Evolutionary conservation across 2,888 invertebrate species (phyloP).

Genomic region (Eupithecia subfuscata): DNA sequence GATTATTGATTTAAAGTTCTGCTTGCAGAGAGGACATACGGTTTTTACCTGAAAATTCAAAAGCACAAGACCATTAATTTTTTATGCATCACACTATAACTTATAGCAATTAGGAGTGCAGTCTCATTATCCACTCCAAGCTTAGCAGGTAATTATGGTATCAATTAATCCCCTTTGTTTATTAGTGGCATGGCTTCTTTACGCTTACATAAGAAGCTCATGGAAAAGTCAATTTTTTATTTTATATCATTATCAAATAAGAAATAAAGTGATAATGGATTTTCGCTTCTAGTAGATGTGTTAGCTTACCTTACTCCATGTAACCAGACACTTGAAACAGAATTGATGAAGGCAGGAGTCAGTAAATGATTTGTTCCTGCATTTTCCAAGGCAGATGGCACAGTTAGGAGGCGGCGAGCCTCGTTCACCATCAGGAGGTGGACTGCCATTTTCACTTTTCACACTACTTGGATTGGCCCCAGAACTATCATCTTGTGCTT

Average conservation of each 20-base stretch:
- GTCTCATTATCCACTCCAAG: neutral
- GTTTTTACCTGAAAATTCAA: conserved; percentile 88
- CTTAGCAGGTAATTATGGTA: neutral
- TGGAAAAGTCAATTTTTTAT: neutral
- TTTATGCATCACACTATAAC: neutral
- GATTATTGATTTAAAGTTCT: conserved; percentile 94
- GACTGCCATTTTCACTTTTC: conserved; percentile 80
- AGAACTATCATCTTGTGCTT: conserved; percentile 65
- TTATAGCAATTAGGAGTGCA: neutral
- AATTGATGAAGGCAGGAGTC: conserved; percentile 97
- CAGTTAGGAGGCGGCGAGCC: conserved; percentile 93
- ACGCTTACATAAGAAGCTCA: neutral
- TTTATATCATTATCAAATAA: neutral
- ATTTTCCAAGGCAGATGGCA: conserved; percentile 95
- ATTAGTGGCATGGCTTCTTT: neutral
- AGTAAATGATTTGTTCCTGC: conserved; percentile 95
- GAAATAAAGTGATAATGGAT: neutral
- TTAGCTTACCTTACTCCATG: conserved; percentile 93
- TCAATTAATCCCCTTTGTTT: neutral
- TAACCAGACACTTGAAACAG: conserved; percentile 95
- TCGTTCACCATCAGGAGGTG: conserved; percentile 65
- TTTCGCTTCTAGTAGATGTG: neutral
- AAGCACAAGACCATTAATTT: neutral
- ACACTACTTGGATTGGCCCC: conserved; percentile 75
- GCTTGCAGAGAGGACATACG: conserved; percentile 97